Conservation (phyloP, 2,797 vertebrate species). For the Cyprinodon diabolis region DNA sequence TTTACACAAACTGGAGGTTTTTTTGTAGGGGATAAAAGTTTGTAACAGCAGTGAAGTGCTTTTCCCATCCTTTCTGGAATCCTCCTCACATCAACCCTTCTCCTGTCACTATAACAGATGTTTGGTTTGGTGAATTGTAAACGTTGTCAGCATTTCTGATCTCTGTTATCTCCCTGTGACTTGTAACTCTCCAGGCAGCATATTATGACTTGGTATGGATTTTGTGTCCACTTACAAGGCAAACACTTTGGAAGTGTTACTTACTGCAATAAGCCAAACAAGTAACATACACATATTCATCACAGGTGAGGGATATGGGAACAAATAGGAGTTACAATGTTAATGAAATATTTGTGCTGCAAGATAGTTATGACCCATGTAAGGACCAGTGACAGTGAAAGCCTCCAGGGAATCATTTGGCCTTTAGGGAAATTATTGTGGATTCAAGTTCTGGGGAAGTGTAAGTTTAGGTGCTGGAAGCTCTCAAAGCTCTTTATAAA, state of each 20-base stretch:
- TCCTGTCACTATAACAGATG: constrained; percentile 97
- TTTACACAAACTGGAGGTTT: constrained; percentile 94
- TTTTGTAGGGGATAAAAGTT: constrained; percentile 90
- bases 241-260: constrained; percentile 45
- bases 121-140: constrained; percentile 96
- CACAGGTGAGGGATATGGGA: constrained; percentile 35
- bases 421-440: too few species aligned
- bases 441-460: too few species aligned
- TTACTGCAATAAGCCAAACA: constrained; percentile 38
- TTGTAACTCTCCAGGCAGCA: constrained; percentile 87
- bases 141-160: constrained; percentile 92
- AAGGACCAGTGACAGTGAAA: too few species aligned
- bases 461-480: too few species aligned
- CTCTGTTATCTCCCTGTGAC: constrained; percentile 92
- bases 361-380: too few species aligned
- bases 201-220: constrained; percentile 87
- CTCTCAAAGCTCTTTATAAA: too few species aligned
- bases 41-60: constrained; percentile 88
- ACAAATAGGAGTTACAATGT: neutral
- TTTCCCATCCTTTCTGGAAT: constrained; percentile 89
- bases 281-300: constrained; percentile 38
- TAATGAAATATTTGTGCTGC: neutral
- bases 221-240: constrained; percentile 44
- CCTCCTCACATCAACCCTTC: constrained; percentile 77
- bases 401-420: too few species aligned